Percentiles rank a stretch among this genome's conserved stretches.
phyloP scores from a whole-genome alignment of 2,797 vertebrate genomes.

The Labroides dimidiatus region DNA sequence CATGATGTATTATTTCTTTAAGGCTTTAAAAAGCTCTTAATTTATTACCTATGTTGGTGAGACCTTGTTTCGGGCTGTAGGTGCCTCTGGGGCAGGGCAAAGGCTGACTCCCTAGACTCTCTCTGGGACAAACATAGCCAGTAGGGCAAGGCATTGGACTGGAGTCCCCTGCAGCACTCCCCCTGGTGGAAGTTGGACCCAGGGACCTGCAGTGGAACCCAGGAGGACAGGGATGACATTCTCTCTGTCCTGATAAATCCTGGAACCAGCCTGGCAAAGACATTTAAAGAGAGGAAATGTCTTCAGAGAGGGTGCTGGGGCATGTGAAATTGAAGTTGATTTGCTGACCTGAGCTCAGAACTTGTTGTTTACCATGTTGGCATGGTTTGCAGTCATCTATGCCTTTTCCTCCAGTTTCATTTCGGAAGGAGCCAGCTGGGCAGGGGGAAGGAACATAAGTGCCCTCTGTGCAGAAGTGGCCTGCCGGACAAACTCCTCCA shows the following conservation, averaged over 20 bases:
- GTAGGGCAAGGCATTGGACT: slow-evolving; percentile 80
- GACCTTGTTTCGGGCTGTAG: slow-evolving; percentile 82
- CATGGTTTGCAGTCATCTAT: slow-evolving; percentile 85
- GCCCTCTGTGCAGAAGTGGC: slow-evolving; percentile 86
- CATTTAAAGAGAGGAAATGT: slow-evolving; percentile 15
- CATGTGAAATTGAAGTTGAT: not conserved
- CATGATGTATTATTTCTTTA: not conserved
- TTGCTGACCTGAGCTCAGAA: not conserved
- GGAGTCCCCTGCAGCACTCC: slow-evolving; percentile 57
- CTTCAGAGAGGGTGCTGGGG: not conserved
- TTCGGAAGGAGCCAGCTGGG: slow-evolving; percentile 81
- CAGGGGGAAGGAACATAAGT: slow-evolving; percentile 84
- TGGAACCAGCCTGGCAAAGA: slow-evolving; percentile 83
- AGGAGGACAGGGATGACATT: slow-evolving; percentile 82
- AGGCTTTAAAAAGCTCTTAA: not conserved
- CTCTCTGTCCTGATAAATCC: slow-evolving; percentile 78
- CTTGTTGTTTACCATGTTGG: slow-evolving; percentile 76
- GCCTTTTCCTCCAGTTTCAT: slow-evolving; percentile 77
- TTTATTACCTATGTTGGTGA: slow-evolving; percentile 76
- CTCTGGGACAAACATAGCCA: slow-evolving; percentile 88
- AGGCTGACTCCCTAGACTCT: slow-evolving; percentile 77
- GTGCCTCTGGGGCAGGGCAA: slow-evolving; percentile 91
- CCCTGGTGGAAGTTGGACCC: slow-evolving; percentile 49
- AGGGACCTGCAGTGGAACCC: slow-evolving; percentile 79
- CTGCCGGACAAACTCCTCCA: slow-evolving; percentile 85